Conservation (phyloP, 1,140 invertebrate species). For the Ctenoplectra terminalis region DNA sequence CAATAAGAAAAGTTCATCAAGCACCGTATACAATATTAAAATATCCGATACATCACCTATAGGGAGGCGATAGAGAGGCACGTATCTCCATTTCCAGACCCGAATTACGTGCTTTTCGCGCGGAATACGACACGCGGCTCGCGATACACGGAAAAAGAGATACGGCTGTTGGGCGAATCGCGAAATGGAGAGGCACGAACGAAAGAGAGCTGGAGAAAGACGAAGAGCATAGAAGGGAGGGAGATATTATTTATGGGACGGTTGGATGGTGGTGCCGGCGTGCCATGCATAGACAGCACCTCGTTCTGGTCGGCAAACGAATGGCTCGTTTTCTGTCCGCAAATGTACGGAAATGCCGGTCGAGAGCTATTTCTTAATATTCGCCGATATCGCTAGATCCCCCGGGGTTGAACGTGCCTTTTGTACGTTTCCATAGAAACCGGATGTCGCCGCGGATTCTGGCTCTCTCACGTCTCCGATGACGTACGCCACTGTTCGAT, state of each 20-base stretch:
- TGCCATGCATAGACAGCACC: slow-evolving; percentile 80
- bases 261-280: slow-evolving; percentile 74
- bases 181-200: slow-evolving; percentile 40
- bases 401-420: slow-evolving; percentile 61
- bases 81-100: slow-evolving; percentile 22
- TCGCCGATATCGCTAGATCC: slow-evolving; percentile 74
- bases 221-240: slow-evolving; percentile 45
- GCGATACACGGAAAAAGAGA: slow-evolving; percentile 35
- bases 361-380: slow-evolving; percentile 80
- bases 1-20: not conserved
- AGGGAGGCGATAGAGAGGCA: not conserved
- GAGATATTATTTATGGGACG: slow-evolving; percentile 78
- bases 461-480: not conserved
- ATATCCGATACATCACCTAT: not conserved
- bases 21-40: not conserved
- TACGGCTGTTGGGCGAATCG: not conserved
- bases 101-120: slow-evolving; percentile 28
- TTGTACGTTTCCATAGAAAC: slow-evolving; percentile 78
- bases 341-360: slow-evolving; percentile 77
- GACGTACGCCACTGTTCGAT: not conserved
- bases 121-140: slow-evolving; percentile 10
- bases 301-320: slow-evolving; percentile 73
- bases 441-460: slow-evolving; percentile 44
- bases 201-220: slow-evolving; percentile 63
- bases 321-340: slow-evolving; percentile 76